Base-by-base conservation (phyloP, 2,888 invertebrate genomes). In the Drosophila quasianomalipes region DNA sequence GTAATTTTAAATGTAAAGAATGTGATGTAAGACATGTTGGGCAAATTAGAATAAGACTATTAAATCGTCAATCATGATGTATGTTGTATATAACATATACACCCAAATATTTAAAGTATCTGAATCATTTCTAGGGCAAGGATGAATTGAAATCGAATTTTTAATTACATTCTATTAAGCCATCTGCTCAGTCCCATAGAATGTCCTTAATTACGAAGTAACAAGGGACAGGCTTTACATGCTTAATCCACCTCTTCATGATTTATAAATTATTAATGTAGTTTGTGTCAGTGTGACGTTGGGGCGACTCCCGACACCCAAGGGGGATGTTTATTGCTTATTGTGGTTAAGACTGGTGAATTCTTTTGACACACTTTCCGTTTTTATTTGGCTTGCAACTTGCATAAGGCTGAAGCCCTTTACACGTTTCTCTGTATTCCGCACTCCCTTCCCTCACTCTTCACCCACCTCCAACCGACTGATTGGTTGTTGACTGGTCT, bases 281-380 rank as follows among this genome's bases (percentile, higher is more conserved):
- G 16, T 16, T 71, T 55, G 54, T 47, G 28, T 7, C 71, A 78
- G 28, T 78, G 75, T 79, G 65, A 71, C 9, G n/a, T 47, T 14
- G 14, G 14, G 1, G 28, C 7, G 10, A 28, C 47, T 47, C 1
- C 39, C 39, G 39, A 39, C 39, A 9, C 39, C 19, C 19, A 4
- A 14, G 1, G 39, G 28, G 22, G n/a, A 44, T 6, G 14, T 12
- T 7, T 1, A 14, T 3, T 44, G 22, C 10, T 22, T 14, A 12
- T 44, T 10, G 39, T 10, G 30, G 26, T 14, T 7, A 28, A 12
- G 30, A 10, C 41, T 4, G 39, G 53, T 31, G 14, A 60, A 57
- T 53, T 62, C 65, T 31, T 76, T 79, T 79, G 79, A 76, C 79
- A 79, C 69, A 79, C 72, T 65, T 70, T 70, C 14, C 7, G 19